Percentiles rank a stretch among this genome's conserved stretches.
phyloP scores from a whole-genome alignment of 2,888 invertebrate species.

The Cephonodes hylas region DNA sequence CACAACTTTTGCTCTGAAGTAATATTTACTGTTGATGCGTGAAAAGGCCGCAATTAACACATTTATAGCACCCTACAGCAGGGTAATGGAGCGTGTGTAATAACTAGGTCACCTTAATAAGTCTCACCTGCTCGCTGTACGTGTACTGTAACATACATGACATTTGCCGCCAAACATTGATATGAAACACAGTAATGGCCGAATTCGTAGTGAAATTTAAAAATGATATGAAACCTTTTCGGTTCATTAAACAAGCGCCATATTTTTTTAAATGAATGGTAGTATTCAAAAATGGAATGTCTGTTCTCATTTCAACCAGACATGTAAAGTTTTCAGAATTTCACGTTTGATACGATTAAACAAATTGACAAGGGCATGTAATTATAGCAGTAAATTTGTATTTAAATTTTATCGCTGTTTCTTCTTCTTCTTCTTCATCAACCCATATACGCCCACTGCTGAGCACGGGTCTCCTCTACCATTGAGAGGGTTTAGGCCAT shows the following conservation, averaged over 20 bases:
- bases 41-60: constrained; percentile 10
- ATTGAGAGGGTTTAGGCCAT: too few species aligned
- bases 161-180: background rate
- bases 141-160: background rate
- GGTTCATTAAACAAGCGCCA: background rate
- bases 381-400: too few species aligned
- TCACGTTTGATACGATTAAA: too few species aligned
- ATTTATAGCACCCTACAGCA: constrained; percentile 6
- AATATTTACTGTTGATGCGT: constrained; percentile 3
- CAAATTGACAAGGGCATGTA: too few species aligned
- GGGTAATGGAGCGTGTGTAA: constrained; percentile 1
- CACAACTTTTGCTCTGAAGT: background rate
- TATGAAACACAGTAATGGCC: background rate
- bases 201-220: background rate
- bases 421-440: too few species aligned
- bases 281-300: background rate
- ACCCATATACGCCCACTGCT: too few species aligned
- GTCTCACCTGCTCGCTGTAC: background rate
- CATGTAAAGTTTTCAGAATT: too few species aligned
- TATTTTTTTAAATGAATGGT: background rate
- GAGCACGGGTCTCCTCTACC: too few species aligned
- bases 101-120: constrained; percentile 9
- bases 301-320: background rate
- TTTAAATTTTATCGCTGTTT: too few species aligned
- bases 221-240: background rate